Evolutionary conservation across 2,888 invertebrate species (phyloP), one percentile per base, ranked within the genome.

Genomic region (Synergus laeviventris): DNA sequence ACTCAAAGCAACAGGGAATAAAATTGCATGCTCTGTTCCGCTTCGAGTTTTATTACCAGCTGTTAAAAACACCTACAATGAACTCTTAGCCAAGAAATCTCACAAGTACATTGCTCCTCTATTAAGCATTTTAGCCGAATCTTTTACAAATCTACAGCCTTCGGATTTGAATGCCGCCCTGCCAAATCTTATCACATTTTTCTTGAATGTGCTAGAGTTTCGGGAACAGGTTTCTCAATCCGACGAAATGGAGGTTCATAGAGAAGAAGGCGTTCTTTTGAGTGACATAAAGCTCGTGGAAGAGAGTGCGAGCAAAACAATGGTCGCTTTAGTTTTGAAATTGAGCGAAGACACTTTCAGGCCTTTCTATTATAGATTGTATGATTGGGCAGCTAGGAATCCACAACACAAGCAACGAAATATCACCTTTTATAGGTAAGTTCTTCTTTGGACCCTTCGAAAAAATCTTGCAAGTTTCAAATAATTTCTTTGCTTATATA

Each of bases 341-440:
- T 91, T 98, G 39, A 97, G 97, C 0, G 98, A 98, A 90, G 94
- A 95, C 0, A 94, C 95, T 59, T 99, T 99, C 91, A 94, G 96
- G 80, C 97, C 98, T 0, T 93, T 98, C 85, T 97, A 97, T 91
- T 95, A 95, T 86, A 95, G 95, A 91, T 92, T 98, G 18, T 97
- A 95, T 89, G 96, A 96, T 87, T 98, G 98, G 98, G 96, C 97
- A 0, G 93, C 94, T 61, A 92, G 94, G 80, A 92, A 92, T 76
- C 93, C 94, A 79, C 92, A 92, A 73, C 92, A 93, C 74, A 94
- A 94, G 76, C 94, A 94, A 77, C 92, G 96, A 77, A 91, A 94
- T 14, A 94, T 97, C 73, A 97, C 97, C 0, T 98, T 97, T 90
- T 97, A 96, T 89, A 94, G 94, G 93, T 94, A 89, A 84, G 88